A percentile compares a stretch with the other conserved stretches of the same genome.
phyloP scores from a whole-genome alignment of 1,140 invertebrate genomes.

The Trigoniulus corallinus region DNA sequence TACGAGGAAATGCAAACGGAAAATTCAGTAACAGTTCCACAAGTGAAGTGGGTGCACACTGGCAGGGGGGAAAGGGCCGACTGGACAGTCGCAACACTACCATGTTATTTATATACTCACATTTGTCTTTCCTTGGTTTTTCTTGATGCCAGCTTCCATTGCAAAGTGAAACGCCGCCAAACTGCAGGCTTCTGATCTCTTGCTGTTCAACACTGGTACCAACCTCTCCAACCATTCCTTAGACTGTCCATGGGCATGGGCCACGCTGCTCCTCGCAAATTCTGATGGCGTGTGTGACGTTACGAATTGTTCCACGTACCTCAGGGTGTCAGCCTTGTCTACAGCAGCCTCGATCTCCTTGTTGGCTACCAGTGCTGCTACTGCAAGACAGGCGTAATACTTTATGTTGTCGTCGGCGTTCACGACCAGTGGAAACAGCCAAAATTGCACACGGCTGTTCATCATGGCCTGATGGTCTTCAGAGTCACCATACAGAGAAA shows the following conservation, averaged over 20 bases:
- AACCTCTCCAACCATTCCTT: constrained; percentile 86
- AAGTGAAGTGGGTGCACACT: background rate
- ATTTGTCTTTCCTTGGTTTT: constrained; percentile 83
- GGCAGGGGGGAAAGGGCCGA: background rate
- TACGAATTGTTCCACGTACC: constrained; percentile 92
- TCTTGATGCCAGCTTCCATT: constrained; percentile 97
- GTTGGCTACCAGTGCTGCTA: constrained; percentile 89
- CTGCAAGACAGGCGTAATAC: constrained; percentile 96
- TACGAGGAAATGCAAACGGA: background rate
- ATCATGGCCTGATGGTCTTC: constrained; percentile 99
- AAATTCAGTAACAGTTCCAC: constrained; percentile 10
- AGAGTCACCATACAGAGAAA: constrained; percentile 87
- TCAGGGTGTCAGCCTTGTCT: constrained; percentile 80
- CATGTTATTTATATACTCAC: no score
- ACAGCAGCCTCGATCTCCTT: constrained; percentile 97
- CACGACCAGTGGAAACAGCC: constrained; percentile 95
- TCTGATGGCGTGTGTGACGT: constrained; percentile 81
- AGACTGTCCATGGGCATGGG: constrained; percentile 89
- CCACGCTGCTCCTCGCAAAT: constrained; percentile 73
- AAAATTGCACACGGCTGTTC: constrained; percentile 84
- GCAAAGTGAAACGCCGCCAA: constrained; percentile 97
- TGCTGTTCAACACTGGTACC: constrained; percentile 88
- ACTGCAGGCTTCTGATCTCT: constrained; percentile 87
- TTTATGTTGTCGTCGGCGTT: constrained; percentile 91
- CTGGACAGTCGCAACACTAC: no score